These are phyloP conservation scores for Takifugu flavidus DNA, from an alignment of 2,113 vertebrate species.

Conservation along the genomic window DNA sequence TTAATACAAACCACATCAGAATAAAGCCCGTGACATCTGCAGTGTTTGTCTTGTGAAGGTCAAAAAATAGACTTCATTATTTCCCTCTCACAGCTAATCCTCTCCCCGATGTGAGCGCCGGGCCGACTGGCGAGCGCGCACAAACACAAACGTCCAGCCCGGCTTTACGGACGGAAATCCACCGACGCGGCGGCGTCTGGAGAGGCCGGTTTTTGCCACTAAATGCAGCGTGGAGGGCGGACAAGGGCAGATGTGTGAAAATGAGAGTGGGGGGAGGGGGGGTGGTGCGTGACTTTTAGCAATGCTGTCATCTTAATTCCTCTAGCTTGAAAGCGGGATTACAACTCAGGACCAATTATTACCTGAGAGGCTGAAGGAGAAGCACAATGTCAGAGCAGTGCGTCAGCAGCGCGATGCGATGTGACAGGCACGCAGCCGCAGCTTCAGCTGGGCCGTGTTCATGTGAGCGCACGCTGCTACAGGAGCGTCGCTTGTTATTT, in stretches of 20 bases:
- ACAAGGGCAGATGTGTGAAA: constrained; percentile 19
- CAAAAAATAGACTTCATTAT: constrained; percentile 67
- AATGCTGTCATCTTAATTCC: constrained; percentile 57
- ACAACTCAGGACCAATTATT: constrained; percentile 61
- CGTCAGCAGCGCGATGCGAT: constrained; percentile 41
- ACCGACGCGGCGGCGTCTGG: background rate
- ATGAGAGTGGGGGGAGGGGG: background rate
- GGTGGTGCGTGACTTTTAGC: constrained; percentile 23
- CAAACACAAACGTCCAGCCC: constrained; percentile 35
- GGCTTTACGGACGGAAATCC: constrained; percentile 31
- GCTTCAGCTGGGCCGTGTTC: constrained; percentile 37
- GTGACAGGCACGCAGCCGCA: constrained; percentile 50
- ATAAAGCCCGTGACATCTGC: constrained; percentile 18
- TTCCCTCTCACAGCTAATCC: constrained; percentile 68
- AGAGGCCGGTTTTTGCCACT: background rate
- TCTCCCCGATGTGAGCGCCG: constrained; percentile 39
- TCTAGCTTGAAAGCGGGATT: constrained; percentile 64
- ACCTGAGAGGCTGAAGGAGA: constrained; percentile 59
- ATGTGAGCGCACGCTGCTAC: constrained; percentile 30
- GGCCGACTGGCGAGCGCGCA: constrained; percentile 13
- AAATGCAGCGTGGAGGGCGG: constrained; percentile 26
- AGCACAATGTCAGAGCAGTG: constrained; percentile 51
- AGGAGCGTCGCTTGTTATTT: constrained; percentile 28
- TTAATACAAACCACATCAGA: constrained; percentile 41
- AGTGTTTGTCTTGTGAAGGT: constrained; percentile 52